Conservation (phyloP, 1,140 invertebrate genomes). For the Caenorhabditis remanei region DNA sequence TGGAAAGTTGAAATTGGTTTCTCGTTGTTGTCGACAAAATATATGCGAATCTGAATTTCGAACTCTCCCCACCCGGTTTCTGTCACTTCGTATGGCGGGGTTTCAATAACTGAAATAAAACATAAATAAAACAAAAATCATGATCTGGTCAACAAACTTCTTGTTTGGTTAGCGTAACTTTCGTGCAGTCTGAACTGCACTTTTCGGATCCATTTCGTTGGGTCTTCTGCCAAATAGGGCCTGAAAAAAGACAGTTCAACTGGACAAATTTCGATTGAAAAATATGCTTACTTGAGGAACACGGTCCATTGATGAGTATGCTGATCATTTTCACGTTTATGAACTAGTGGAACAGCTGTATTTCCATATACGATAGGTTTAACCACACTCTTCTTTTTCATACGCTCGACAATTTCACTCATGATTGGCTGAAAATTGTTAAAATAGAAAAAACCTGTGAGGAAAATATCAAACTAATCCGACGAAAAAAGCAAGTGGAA, state of each 20-base stretch:
- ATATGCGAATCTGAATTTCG: constrained; percentile 97
- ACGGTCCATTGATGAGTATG: constrained; percentile 99
- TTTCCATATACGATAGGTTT: constrained; percentile 98
- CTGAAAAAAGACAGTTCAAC: constrained; percentile 81
- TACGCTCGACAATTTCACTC: constrained; percentile 63
- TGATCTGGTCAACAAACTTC: constrained; percentile 79
- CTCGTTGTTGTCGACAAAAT: constrained; percentile 96
- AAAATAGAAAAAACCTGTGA: neutral
- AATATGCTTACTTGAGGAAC: constrained; percentile 80
- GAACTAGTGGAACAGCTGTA: constrained; percentile 92
- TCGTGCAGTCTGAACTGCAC: constrained; percentile 95
- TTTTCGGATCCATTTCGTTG: constrained; percentile 76
- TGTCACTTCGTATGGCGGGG: constrained; percentile 95
- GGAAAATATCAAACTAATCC: neutral
- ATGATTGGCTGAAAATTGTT: constrained; percentile 36
- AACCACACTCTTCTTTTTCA: constrained; percentile 81
- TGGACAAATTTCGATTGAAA: neutral
- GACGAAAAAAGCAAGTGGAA: too few species aligned
- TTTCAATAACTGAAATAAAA: constrained; percentile 83
- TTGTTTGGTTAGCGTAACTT: constrained; percentile 93
- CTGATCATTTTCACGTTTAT: constrained; percentile 97
- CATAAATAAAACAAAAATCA: neutral
- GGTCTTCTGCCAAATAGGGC: constrained; percentile 85
- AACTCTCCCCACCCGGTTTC: constrained; percentile 99
- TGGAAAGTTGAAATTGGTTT: constrained; percentile 94